Evolutionary conservation across 2,888 invertebrate species (phyloP), one percentile per base, ranked within the genome.

Genomic region (Xylota segnis): DNA sequence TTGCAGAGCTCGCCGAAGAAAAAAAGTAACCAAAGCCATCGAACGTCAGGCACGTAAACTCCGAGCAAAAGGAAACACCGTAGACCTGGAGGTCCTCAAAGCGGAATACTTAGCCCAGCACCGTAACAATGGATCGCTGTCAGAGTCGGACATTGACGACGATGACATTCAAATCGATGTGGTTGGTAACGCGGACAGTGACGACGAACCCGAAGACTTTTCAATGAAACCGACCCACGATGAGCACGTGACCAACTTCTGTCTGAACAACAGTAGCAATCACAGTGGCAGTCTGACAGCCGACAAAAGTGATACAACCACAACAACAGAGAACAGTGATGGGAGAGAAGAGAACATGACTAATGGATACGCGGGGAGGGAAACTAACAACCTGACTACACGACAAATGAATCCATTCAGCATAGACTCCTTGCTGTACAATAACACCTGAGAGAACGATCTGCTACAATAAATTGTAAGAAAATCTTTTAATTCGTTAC

Each of bases 31-130:
- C 90, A 98, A 98, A 92, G 96, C 97, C 87, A 93, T 98, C 89
- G 97, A 98, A 92, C 94, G 97, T 75, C 97, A 97, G 92, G 98
- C 97, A 89, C 94, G 97, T 89, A 98, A 98, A 91, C 94, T 98
- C 86, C 95, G 97, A 27, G 96, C 96, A 34, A 97, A 97, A 91
- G 97, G 97, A 84, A 96, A 97, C 89, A 94, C 96, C 23, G 97
- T 97, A 9, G 96, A 97, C 91, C 92, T 97, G 72, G 96, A 96
- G 87, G 96, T 96, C 1, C 92, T 97, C 66, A 95, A 96, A 88
- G 93, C 95, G 7, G 97, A 97, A 90, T 97, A 97, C 93, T 93
- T 97, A 87, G 95, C 95, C 0, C 96, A 96, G 90, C 94, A 95
- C 88, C 93, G 95, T 61, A 78, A 59, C 27, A 83, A 83, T 40